phyloP scores from a whole-genome alignment of 2,113 vertebrate genomes.

The Zingel zingel region DNA sequence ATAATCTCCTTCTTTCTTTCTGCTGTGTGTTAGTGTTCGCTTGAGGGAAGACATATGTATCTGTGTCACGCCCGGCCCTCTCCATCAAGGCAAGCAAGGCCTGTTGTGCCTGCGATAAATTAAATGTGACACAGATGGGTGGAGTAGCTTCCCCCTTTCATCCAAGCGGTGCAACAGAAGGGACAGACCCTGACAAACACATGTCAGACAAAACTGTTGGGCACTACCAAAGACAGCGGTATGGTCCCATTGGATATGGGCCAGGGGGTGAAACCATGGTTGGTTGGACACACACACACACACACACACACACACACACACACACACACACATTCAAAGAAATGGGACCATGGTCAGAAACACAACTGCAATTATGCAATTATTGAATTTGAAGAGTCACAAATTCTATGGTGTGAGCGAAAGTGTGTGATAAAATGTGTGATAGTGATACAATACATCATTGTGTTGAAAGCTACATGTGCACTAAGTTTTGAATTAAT shows the following conservation, averaged over 20 bases:
- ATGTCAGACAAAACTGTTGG: slow-evolving; percentile 81
- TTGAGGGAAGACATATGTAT: slow-evolving; percentile 13
- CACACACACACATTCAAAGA: neutral
- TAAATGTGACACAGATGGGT: slow-evolving; percentile 71
- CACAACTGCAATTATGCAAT: slow-evolving; percentile 10
- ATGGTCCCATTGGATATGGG: slow-evolving; percentile 58
- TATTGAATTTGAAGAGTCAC: slow-evolving; percentile 18
- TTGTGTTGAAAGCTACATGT: slow-evolving; percentile 33
- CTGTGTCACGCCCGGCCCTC: slow-evolving; percentile 64
- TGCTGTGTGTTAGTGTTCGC: neutral
- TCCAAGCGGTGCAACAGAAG: slow-evolving; percentile 73
- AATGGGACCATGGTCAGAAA: slow-evolving; percentile 11
- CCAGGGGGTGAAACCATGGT: slow-evolving; percentile 42
- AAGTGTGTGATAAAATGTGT: slow-evolving; percentile 38
- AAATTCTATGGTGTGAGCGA: slow-evolving; percentile 8
- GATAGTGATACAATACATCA: slow-evolving; percentile 14
- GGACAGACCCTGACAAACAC: slow-evolving; percentile 76
- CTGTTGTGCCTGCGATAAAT: slow-evolving; percentile 55
- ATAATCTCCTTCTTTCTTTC: slow-evolving; percentile 9
- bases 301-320: neutral
- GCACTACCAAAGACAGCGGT: slow-evolving; percentile 61
- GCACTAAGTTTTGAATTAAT: slow-evolving; percentile 45
- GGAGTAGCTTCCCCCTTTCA: slow-evolving; percentile 71
- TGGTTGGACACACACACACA: neutral
- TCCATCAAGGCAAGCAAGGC: slow-evolving; percentile 46